Evolutionary conservation across 1,140 invertebrate genomes (phyloP), one percentile per base, ranked within the genome.

Genomic region (Eufriesea mexicana): DNA sequence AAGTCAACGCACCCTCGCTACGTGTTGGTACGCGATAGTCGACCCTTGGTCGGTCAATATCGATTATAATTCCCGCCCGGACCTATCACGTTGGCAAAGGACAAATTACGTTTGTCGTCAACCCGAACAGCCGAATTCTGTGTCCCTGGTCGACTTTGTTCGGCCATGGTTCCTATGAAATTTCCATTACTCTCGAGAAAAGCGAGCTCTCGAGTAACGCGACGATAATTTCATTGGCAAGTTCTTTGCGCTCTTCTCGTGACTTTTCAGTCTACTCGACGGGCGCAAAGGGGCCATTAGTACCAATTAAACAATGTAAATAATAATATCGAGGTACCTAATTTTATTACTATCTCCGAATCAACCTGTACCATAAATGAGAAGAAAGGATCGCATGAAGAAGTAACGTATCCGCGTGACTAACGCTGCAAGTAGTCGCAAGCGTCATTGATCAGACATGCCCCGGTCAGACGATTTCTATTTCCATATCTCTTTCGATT

Each of bases 41-140:
- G 51, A 35, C 55, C 59, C 49, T 62, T 6, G 8, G 35, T 4
- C 25, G 16, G 20, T 16, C 16, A 16, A 81, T 81, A 81, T 75
- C 71, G 79, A 81, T 81, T 81, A 81, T 66, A 42, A 81, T 81
- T 75, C 75, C 72, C 61, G 67, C 51, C 25, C 51, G 62, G 61
- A 57, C 0, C 25, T n/a, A 54, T 76, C 35, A 49, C 14, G n/a
- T 20, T 35, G 20, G 23, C 51, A 54, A 81, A 81, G 51, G 72
- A 67, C 42, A 66, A 75, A 75, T 76, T 81, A 57, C 25, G 42
- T 81, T 59, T 25, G 25, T 28, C 25, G 14, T 20, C 12, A 54
- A 14, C 20, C 23, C 5, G 18, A n/a, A 23, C 28, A 20, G 18
- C 45, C 9, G 7, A 62, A 54, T 51, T 79, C 20, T 20, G 10